Evolutionary conservation across 2,888 invertebrate genomes (phyloP), one percentile per base, ranked within the genome.

Genomic region (Schizotus pectinicornis): DNA sequence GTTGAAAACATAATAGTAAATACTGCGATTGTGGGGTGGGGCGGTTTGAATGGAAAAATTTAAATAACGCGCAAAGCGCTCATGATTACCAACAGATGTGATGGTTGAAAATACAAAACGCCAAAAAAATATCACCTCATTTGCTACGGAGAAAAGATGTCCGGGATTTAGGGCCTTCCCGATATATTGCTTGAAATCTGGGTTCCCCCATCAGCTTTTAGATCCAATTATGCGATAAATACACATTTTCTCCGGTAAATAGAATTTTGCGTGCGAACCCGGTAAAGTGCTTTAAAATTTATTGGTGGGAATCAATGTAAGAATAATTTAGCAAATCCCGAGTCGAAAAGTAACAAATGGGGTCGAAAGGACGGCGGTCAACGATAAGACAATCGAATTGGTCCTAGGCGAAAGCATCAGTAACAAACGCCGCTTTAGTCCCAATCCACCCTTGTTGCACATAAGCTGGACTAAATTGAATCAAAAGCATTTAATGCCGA

Each of bases 391-490:
- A 72, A 73, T 72, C 68, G 68, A 69, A 69, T 47, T 37, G 49
- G 38, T 32, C 37, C n/a, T 48, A 59, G 59, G 59, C 56, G 59
- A 59, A 59, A 59, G 59, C 55, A 37, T 48, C 48, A 36, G 51
- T 45, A 59, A 55, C 59, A 50, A 55, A 59, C 48, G 59, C 42
- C 45, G 54, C 39, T 55, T 54, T 46, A 39, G 35, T 37, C 51
- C 50, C 62, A 66, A 69, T 65, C 67, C 65, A 67, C 70, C 71
- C 69, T 69, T 72, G 71, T 70, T 69, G 70, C 70, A 65, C 67
- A 62, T 74, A 75, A 76, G 71, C 76, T 73, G 69, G 66, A 69
- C 70, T 68, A 73, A 76, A 74, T 76, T 76, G 74, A 76, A 74
- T 75, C 72, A 72, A 71, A 75, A 76, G 70, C 74, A 65, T 72